A percentile compares a stretch with the other conserved stretches of the same genome.
Evolutionary conservation across 2,113 vertebrate genomes (phyloP).

Genomic region (Bos indicus): DNA sequence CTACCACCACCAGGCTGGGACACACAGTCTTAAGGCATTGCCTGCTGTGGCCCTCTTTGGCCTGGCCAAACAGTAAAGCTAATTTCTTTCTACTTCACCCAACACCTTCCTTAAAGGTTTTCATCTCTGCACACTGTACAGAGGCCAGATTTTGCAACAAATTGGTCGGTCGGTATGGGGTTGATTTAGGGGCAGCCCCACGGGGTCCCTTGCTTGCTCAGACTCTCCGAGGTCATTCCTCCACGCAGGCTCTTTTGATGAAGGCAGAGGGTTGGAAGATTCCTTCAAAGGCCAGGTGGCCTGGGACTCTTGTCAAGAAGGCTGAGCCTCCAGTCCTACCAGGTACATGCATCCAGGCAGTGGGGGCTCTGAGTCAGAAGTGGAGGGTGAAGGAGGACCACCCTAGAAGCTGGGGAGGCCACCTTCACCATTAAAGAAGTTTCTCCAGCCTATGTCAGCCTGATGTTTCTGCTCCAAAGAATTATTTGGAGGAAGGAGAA

Average conservation of each 20-base stretch:
- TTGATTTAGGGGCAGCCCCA: neutral
- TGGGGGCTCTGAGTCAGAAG: neutral
- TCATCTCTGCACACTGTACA: neutral
- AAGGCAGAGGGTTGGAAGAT: neutral
- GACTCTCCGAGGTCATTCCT: neutral
- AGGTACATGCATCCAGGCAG: neutral
- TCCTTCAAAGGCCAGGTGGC: neutral
- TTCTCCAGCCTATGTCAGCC: neutral
- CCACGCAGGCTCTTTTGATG: neutral
- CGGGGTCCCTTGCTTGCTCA: neutral
- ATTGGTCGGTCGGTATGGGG: rapidly evolving
- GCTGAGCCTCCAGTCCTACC: neutral
- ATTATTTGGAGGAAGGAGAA: neutral
- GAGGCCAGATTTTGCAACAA: neutral
- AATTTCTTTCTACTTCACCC: no score
- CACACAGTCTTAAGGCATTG: no score
- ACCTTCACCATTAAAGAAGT: neutral
- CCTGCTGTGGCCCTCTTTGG: no score
- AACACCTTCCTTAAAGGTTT: neutral
- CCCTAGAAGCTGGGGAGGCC: neutral
- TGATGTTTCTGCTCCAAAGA: neutral
- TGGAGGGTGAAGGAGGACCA: neutral
- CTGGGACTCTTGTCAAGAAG: neutral
- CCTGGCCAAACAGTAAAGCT: no score
- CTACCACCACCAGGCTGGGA: no score